These are phyloP conservation scores for Troglohyphantes excavatus DNA, from an alignment of 2,888 invertebrate species.

Conservation along the genomic window DNA sequence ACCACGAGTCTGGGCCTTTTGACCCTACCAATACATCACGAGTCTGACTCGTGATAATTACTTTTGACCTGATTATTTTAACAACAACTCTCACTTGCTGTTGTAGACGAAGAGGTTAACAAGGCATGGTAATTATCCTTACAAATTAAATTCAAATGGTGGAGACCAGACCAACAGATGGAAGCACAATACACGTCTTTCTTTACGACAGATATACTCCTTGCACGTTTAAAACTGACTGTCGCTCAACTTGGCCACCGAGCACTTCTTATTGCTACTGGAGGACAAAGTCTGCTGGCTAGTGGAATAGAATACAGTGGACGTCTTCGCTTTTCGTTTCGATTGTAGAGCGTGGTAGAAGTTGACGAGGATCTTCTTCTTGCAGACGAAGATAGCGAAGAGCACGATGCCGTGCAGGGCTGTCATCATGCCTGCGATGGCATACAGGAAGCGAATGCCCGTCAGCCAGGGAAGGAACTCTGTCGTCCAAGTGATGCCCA, in stretches of 20 bases:
- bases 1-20: too few species aligned
- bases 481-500: slow-evolving; percentile 80
- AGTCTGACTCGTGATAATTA: too few species aligned
- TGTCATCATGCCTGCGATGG: slow-evolving; percentile 79
- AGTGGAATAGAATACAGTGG: not conserved
- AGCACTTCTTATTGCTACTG: not conserved
- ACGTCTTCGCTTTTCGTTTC: not conserved
- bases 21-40: too few species aligned
- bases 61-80: too few species aligned
- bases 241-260: not conserved
- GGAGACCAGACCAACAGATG: too few species aligned
- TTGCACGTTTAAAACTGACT: not conserved
- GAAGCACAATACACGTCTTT: too few species aligned
- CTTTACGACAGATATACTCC: too few species aligned
- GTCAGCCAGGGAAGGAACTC: slow-evolving; percentile 80
- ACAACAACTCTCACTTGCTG: too few species aligned
- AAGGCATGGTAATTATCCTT: too few species aligned
- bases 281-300: slow-evolving; percentile 1
- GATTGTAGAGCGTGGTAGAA: not conserved
- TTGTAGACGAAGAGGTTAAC: too few species aligned
- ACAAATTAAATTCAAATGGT: too few species aligned
- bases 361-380: slow-evolving; percentile 72
- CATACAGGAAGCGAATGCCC: slow-evolving; percentile 73
- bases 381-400: slow-evolving; percentile 82
- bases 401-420: slow-evolving; percentile 81